Conservation (phyloP, 1,140 invertebrate species). For the Philotrypesis tridentata region DNA sequence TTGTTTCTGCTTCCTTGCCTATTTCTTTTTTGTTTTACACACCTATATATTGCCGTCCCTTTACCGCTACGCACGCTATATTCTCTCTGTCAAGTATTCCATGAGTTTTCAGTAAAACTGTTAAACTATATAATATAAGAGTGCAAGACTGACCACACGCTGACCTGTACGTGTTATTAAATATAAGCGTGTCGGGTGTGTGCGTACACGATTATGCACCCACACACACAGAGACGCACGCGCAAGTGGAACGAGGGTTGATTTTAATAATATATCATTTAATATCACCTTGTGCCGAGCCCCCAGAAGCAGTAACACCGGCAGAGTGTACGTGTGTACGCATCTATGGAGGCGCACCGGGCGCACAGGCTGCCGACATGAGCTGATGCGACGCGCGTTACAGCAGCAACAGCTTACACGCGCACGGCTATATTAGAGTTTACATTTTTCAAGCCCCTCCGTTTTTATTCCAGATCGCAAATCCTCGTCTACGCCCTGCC, state of each 20-base stretch:
- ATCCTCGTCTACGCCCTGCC: background rate
- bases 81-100: no score
- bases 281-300: conserved; percentile 19
- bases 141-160: no score
- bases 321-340: background rate
- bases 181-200: background rate
- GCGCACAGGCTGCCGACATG: no score
- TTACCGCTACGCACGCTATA: no score
- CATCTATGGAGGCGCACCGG: no score
- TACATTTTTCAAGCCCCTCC: conserved; percentile 38
- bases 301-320: background rate
- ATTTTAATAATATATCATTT: conserved; percentile 43
- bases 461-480: background rate
- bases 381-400: background rate
- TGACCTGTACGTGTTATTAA: no score
- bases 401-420: background rate
- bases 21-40: background rate
- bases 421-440: conserved; percentile 45
- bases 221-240: background rate
- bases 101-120: no score
- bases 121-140: background rate
- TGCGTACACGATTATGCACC: background rate
- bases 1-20: background rate
- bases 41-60: no score
- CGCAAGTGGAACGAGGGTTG: conserved; percentile 21